phyloP scores from a whole-genome alignment of 1,140 invertebrate genomes.

The Maconellicoccus hirsutus region DNA sequence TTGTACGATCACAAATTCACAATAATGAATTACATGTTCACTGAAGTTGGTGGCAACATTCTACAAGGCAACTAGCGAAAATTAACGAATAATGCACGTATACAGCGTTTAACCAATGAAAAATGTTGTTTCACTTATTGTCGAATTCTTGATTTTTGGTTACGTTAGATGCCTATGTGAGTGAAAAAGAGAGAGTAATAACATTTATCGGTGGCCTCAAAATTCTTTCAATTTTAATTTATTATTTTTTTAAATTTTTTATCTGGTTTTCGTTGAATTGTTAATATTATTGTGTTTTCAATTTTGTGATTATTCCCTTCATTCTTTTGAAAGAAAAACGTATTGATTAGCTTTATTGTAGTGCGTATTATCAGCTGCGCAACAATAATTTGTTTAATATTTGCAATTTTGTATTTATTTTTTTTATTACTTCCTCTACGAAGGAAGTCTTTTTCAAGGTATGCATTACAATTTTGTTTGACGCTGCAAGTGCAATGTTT shows the following conservation, averaged over 20 bases:
- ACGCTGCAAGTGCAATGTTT: too few species aligned
- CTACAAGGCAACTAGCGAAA: too few species aligned
- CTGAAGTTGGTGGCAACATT: not conserved
- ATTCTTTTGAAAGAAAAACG: not conserved
- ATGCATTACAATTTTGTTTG: not conserved
- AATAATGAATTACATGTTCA: too few species aligned
- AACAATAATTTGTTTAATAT: not conserved
- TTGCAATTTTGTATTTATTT: not conserved
- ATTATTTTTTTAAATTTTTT: constrained; percentile 10
- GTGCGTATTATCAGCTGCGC: constrained; percentile 18
- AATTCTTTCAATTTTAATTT: constrained; percentile 14
- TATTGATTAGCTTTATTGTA: constrained; percentile 6
- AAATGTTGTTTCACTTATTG: not conserved
- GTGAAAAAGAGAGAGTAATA: constrained; percentile 13
- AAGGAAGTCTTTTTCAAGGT: not conserved
- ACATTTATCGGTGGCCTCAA: constrained; percentile 18
- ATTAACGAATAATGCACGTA: constrained; percentile 10
- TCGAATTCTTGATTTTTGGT: constrained; percentile 14
- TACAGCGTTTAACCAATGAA: constrained; percentile 4
- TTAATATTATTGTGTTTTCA: constrained; percentile 4
- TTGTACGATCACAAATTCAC: too few species aligned
- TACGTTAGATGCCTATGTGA: not conserved
- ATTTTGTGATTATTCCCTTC: not conserved
- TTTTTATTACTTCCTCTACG: not conserved
- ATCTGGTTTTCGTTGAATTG: not conserved